phyloP scores from a whole-genome alignment of 2,797 vertebrate species.

The Cephalopachus bancanus region DNA sequence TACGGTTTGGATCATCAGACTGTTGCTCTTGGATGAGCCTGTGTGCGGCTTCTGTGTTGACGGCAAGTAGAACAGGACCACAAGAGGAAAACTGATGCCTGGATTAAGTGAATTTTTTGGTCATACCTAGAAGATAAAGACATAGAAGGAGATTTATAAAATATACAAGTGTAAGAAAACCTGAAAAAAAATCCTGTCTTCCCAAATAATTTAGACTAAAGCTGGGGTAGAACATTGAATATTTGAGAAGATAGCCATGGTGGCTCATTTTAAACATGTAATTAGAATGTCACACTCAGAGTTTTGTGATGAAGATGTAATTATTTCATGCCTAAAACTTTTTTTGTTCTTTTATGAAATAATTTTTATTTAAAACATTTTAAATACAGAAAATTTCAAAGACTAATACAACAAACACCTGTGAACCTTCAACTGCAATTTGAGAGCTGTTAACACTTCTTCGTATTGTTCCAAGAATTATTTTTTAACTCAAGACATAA shows the following conservation, averaged over 20 bases:
- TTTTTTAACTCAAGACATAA: constrained; percentile 33
- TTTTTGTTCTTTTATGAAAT: constrained; percentile 50
- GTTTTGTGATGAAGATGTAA: background rate
- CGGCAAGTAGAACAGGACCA: background rate
- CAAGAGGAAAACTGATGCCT: background rate
- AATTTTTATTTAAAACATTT: constrained; percentile 59
- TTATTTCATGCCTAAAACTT: background rate
- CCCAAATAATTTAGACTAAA: constrained; percentile 49
- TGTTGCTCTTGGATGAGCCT: background rate
- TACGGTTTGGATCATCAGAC: background rate
- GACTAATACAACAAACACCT: constrained; percentile 44
- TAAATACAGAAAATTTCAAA: constrained; percentile 41
- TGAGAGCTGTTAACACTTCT: background rate
- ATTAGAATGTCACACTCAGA: background rate
- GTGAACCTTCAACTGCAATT: background rate
- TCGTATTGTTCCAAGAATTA: background rate
- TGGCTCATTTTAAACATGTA: background rate
- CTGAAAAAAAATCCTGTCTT: constrained; percentile 28
- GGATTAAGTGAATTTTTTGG: background rate
- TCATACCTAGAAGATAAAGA: constrained; percentile 51
- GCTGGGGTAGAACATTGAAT: background rate
- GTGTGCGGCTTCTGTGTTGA: background rate
- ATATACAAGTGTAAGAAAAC: background rate
- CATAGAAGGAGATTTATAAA: background rate
- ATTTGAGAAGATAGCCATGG: background rate